phyloP scores from a whole-genome alignment of 2,888 invertebrate genomes.

The Epistrophella euchroma region DNA sequence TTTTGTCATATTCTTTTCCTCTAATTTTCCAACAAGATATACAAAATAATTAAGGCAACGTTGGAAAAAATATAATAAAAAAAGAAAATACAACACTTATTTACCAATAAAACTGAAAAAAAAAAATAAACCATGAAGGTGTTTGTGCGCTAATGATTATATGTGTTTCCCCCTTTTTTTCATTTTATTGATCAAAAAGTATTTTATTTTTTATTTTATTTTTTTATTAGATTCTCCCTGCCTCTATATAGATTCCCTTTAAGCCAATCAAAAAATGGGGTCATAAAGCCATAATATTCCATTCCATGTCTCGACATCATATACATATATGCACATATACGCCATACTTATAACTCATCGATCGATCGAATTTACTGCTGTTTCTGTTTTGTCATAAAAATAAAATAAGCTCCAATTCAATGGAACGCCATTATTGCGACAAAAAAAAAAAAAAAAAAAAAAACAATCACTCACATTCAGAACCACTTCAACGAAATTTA shows the following conservation, averaged over 20 bases:
- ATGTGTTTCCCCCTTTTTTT: conserved; percentile 7
- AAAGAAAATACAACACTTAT: neutral
- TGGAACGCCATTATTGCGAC: conserved; percentile 60
- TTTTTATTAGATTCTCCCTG: conserved; percentile 4
- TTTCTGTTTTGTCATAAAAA: conserved; percentile 38
- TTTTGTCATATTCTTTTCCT: neutral
- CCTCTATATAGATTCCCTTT: neutral
- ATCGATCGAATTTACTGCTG: conserved; percentile 53
- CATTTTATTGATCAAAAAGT: neutral
- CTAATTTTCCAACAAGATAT: conserved; percentile 1
- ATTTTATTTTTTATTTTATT: neutral
- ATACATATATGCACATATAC: neutral
- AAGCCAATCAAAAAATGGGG: conserved; percentile 71
- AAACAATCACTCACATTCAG: conserved; percentile 51
- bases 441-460: conserved; percentile 33
- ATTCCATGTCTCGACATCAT: conserved; percentile 9
- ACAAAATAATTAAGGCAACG: neutral
- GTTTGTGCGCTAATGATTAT: conserved; percentile 4
- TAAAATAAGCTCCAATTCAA: conserved; percentile 45
- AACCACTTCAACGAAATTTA: conserved; percentile 57
- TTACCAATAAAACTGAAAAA: neutral
- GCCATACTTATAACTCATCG: conserved; percentile 69
- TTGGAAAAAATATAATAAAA: neutral
- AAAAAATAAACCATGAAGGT: conserved; percentile 36
- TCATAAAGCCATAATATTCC: conserved; percentile 61